Conservation (phyloP, 2,888 invertebrate genomes). For the Amblyjoppa proteus region DNA sequence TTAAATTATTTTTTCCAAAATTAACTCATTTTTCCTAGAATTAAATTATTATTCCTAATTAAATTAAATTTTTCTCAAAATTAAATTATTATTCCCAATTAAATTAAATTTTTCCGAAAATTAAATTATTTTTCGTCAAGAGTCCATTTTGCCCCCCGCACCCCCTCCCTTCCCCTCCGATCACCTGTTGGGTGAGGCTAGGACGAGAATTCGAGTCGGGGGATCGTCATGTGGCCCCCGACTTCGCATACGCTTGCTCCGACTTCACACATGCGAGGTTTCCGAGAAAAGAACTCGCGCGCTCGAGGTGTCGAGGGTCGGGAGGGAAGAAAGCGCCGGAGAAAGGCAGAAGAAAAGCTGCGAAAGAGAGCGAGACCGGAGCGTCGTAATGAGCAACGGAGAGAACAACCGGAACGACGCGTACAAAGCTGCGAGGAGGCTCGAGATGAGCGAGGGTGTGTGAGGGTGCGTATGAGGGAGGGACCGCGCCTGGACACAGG, state of each 20-base stretch:
- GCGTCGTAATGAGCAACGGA: slow-evolving; percentile 64
- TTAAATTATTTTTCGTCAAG: too few species aligned
- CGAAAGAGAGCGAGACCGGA: slow-evolving; percentile 46
- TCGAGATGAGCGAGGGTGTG: slow-evolving; percentile 3
- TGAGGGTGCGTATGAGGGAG: too few species aligned
- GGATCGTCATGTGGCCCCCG: slow-evolving; percentile 15
- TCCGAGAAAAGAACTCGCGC: slow-evolving; percentile 65
- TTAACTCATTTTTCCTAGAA: too few species aligned
- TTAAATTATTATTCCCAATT: too few species aligned
- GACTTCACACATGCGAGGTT: slow-evolving; percentile 57
- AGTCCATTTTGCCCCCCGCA: too few species aligned
- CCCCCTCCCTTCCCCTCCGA: too few species aligned
- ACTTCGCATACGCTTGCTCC: slow-evolving; percentile 1
- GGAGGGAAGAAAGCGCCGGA: slow-evolving; percentile 56
- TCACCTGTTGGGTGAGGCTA: slow-evolving; percentile 8
- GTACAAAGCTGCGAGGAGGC: slow-evolving; percentile 50
- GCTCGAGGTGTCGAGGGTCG: slow-evolving; percentile 51
- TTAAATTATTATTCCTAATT: too few species aligned
- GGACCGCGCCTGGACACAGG: too few species aligned
- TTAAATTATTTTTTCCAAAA: too few species aligned
- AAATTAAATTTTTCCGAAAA: too few species aligned
- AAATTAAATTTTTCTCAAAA: too few species aligned
- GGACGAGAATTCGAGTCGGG: not conserved
- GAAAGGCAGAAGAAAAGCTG: slow-evolving; percentile 54
- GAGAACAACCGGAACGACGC: slow-evolving; percentile 54